Percentiles rank a stretch among this genome's conserved stretches.
Conservation (phyloP, 2,113 vertebrate species). For the Archocentrus centrarchus region DNA sequence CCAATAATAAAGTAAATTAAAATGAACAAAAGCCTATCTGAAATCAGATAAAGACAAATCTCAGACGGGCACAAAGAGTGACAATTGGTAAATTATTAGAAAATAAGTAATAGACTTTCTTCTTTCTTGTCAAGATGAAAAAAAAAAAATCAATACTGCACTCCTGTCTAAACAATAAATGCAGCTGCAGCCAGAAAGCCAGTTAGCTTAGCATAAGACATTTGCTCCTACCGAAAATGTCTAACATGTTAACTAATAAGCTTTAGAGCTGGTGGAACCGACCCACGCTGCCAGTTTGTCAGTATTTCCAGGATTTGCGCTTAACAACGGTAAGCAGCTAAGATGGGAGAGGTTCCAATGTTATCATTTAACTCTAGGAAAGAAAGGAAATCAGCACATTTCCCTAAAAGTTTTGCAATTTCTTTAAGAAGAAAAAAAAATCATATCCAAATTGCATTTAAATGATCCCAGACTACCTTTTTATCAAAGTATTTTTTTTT, state of each 20-base stretch:
- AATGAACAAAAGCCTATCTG: not conserved
- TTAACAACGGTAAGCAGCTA: not conserved
- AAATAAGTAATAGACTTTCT: constrained; percentile 8
- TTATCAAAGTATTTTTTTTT: not conserved
- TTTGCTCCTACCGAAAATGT: not conserved
- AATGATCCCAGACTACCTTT: not conserved
- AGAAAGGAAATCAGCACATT: not conserved
- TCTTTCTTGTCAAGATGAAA: not conserved
- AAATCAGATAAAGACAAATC: not conserved
- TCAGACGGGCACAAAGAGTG: not conserved
- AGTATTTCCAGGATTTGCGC: not conserved
- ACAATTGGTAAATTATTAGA: not conserved
- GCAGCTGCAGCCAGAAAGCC: not conserved
- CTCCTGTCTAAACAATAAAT: not conserved
- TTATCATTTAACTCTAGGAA: not conserved
- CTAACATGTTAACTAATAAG: not conserved
- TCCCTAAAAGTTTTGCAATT: not conserved
- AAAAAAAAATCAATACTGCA: constrained; percentile 1
- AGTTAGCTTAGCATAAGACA: not conserved
- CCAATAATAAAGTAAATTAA: not conserved
- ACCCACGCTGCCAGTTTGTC: not conserved
- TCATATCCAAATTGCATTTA: not conserved
- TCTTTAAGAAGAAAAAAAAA: not conserved
- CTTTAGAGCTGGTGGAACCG: not conserved
- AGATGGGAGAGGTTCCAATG: not conserved